phyloP scores from a whole-genome alignment of 2,797 vertebrate genomes.

The Myotis daubentonii region DNA sequence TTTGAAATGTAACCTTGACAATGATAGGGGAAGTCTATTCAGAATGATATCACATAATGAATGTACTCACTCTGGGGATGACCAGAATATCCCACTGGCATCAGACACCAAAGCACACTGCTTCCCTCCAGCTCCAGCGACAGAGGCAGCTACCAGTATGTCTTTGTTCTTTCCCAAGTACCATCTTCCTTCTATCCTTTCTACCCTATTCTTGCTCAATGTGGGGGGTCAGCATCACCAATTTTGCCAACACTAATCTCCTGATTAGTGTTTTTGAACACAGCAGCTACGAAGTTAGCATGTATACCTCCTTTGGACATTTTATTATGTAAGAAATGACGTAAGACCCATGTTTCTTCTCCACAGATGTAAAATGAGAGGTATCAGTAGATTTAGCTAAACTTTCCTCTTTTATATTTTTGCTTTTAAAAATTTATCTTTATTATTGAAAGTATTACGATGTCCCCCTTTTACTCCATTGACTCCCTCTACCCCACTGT shows the following conservation, averaged over 20 bases:
- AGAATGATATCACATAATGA: not conserved
- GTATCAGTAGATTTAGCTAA: not conserved
- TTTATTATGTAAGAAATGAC: not conserved
- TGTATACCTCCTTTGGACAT: not conserved
- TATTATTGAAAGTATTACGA: no score
- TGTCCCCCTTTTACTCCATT: no score
- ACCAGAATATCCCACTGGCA: not conserved
- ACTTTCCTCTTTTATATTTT: not conserved
- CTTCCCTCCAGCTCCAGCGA: not conserved
- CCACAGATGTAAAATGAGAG: not conserved
- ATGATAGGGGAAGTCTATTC: not conserved
- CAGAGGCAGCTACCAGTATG: not conserved
- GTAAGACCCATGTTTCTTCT: not conserved
- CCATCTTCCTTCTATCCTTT: not conserved
- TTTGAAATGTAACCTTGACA: not conserved
- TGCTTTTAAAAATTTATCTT: no score
- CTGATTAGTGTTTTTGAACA: not conserved
- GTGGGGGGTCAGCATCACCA: rapidly evolving
- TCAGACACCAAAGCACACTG: not conserved
- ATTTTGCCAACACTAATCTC: not conserved
- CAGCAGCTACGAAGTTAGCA: not conserved
- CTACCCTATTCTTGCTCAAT: not conserved
- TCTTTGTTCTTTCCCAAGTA: no score
- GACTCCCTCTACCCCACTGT: no score
- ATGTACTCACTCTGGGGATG: not conserved